Evolutionary conservation across 2,888 invertebrate species (phyloP).

Genomic region (Meloe dianella): DNA sequence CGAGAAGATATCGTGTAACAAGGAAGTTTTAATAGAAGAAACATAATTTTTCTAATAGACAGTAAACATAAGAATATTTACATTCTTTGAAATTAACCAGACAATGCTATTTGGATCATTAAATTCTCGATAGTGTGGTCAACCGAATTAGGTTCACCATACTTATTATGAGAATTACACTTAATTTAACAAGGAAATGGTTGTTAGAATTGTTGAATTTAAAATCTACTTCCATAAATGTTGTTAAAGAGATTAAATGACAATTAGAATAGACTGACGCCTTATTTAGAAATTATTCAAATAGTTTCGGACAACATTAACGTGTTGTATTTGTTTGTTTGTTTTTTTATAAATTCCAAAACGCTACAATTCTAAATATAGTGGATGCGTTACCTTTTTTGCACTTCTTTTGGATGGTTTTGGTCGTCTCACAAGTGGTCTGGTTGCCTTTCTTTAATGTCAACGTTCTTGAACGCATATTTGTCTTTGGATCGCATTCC

Average conservation of each 20-base stretch:
- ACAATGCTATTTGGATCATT: not conserved
- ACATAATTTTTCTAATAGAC: not conserved
- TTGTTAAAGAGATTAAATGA: not conserved
- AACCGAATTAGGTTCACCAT: not conserved
- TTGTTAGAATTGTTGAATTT: not conserved
- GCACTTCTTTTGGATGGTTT: slow-evolving; percentile 90
- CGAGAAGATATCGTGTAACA: not conserved
- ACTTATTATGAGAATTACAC: not conserved
- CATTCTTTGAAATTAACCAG: not conserved
- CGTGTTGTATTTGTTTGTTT: not conserved
- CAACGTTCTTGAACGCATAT: slow-evolving; percentile 80
- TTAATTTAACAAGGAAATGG: not conserved
- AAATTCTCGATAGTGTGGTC: not conserved
- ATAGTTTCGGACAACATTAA: too few relatives aligned
- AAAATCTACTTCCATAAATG: not conserved
- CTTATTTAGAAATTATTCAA: not conserved
- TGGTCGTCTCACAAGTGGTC: slow-evolving; percentile 79
- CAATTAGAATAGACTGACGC: not conserved
- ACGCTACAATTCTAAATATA: not conserved
- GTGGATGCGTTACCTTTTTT: slow-evolving; percentile 74
- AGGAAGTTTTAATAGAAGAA: not conserved
- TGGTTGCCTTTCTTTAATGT: slow-evolving; percentile 85
- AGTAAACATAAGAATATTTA: slow-evolving; percentile 1
- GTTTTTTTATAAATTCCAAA: not conserved
- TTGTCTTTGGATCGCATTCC: slow-evolving; percentile 84